Conservation (phyloP, 2,888 invertebrate species). For the Fissipunctia ypsillon region DNA sequence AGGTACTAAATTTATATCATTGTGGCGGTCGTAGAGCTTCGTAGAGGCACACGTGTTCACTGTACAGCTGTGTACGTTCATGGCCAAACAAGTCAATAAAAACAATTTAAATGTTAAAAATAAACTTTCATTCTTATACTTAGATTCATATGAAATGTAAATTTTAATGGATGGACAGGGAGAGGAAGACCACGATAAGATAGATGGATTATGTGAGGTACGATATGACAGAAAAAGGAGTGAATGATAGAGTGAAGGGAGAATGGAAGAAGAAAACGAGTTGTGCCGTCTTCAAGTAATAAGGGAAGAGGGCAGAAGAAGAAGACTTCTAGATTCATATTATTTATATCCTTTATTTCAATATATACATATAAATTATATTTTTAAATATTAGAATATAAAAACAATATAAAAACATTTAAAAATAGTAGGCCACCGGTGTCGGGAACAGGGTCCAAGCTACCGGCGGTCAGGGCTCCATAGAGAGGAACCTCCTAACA, state of each 20-base stretch:
- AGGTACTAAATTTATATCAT: conserved; percentile 2
- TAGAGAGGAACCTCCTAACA: too few relatives aligned
- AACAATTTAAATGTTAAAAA: not conserved
- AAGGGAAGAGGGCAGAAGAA: not conserved
- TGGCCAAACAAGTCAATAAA: not conserved
- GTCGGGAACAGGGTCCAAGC: too few relatives aligned
- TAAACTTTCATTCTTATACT: too few relatives aligned
- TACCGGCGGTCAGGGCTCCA: too few relatives aligned
- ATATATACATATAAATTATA: too few relatives aligned
- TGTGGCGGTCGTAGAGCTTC: not conserved
- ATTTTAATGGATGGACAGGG: not conserved
- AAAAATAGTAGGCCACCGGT: too few relatives aligned
- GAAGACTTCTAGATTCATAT: not conserved
- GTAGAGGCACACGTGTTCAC: not conserved
- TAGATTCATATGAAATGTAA: too few relatives aligned
- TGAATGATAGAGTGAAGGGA: not conserved
- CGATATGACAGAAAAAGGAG: not conserved
- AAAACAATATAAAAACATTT: too few relatives aligned
- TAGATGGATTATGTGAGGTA: not conserved
- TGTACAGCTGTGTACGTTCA: not conserved
- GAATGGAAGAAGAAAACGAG: not conserved
- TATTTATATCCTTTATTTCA: too few relatives aligned
- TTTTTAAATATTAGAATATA: too few relatives aligned
- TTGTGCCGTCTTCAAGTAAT: not conserved
- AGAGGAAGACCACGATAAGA: not conserved